Percentiles rank a stretch among this genome's conserved stretches.
These are phyloP conservation scores for Macroglossus sobrinus DNA, from an alignment of 2,113 vertebrate genomes.

Conservation along the genomic window DNA sequence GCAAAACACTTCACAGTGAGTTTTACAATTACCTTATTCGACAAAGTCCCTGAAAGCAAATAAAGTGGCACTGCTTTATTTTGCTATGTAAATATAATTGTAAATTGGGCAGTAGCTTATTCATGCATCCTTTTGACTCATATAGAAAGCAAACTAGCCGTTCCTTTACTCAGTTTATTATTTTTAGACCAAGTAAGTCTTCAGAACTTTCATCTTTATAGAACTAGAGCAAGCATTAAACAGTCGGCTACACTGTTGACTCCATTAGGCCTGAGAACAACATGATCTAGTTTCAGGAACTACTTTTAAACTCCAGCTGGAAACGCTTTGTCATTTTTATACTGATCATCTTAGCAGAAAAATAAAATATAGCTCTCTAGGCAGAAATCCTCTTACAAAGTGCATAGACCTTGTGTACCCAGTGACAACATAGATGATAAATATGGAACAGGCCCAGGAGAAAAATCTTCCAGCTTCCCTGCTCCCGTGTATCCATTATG, in stretches of 20 bases:
- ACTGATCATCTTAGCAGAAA: slow-evolving; percentile 73
- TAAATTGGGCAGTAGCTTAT: background rate
- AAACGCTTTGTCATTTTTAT: slow-evolving; percentile 72
- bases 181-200: slow-evolving; percentile 38
- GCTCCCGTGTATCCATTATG: slow-evolving; percentile 59
- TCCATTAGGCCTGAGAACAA: slow-evolving; percentile 57
- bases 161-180: slow-evolving; percentile 36
- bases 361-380: slow-evolving; percentile 73
- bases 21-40: background rate
- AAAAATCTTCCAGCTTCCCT: slow-evolving; percentile 49
- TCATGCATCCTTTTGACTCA: background rate
- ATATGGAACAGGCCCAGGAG: slow-evolving; percentile 55
- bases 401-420: slow-evolving; percentile 69
- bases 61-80: background rate
- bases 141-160: background rate
- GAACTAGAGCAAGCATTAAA: slow-evolving; percentile 14
- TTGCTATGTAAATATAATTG: background rate
- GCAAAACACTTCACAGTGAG: background rate
- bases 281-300: slow-evolving; percentile 63
- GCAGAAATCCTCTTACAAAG: slow-evolving; percentile 73
- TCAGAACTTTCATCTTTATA: slow-evolving; percentile 36
- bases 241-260: slow-evolving; percentile 16
- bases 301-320: slow-evolving; percentile 58
- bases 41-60: slow-evolving; percentile 10
- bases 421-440: slow-evolving; percentile 70